Conservation (phyloP, 2,113 vertebrate genomes). For the Dipodomys ordii region DNA sequence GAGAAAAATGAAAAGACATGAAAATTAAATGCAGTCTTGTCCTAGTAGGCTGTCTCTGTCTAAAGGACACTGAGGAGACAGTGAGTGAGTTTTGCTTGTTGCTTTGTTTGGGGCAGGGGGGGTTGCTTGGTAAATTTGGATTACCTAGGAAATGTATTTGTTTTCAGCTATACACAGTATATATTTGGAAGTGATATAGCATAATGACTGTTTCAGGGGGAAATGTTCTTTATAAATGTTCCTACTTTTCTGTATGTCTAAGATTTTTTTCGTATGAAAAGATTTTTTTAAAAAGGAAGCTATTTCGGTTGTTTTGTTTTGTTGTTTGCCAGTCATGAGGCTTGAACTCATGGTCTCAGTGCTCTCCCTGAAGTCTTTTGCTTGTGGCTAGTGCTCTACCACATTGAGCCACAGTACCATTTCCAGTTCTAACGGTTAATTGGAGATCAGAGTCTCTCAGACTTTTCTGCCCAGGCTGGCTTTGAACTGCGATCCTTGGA, state of each 20-base stretch:
- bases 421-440: too few species aligned
- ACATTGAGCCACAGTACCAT: too few species aligned
- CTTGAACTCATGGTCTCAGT: too few species aligned
- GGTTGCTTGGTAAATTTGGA: background rate
- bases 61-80: background rate
- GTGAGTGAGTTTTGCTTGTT: background rate
- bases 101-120: too few species aligned
- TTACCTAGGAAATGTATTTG: conserved; percentile 38
- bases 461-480: too few species aligned
- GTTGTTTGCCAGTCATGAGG: too few species aligned
- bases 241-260: conserved; percentile 11
- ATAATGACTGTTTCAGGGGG: background rate
- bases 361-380: too few species aligned
- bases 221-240: background rate
- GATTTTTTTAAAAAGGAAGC: too few species aligned
- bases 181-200: background rate
- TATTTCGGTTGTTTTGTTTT: too few species aligned
- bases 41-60: background rate
- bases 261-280: conserved; percentile 39
- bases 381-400: too few species aligned
- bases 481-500: too few species aligned
- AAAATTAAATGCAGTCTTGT: background rate
- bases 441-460: too few species aligned
- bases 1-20: background rate
- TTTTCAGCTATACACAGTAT: background rate